These are phyloP conservation scores for Geodia barretti DNA, from an alignment of 37 sponge, comb jelly and placozoan genomes.

Conservation along the genomic window DNA sequence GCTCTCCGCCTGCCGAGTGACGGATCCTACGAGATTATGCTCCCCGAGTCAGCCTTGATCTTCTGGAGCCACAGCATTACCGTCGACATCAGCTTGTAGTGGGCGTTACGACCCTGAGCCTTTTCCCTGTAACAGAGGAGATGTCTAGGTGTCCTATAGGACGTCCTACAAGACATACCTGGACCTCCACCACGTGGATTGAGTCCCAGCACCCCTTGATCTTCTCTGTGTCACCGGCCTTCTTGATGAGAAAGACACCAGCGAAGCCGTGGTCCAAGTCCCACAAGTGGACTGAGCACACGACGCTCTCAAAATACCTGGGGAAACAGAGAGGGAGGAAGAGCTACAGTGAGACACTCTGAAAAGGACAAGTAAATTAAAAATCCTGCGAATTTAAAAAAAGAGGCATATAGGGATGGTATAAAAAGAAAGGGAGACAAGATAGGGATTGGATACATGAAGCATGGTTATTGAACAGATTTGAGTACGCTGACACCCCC, in stretches of 20 bases:
- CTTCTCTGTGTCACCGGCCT: slow-evolving; percentile 91
- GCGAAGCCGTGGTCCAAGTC: slow-evolving; percentile 96
- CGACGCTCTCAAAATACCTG: slow-evolving; percentile 93
- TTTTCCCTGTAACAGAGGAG: too few relatives aligned
- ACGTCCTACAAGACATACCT: slow-evolving; percentile 40
- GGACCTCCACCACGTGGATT: slow-evolving; percentile 96
- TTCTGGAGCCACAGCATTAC: slow-evolving; percentile 97
- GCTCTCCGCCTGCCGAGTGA: slow-evolving; percentile 82
- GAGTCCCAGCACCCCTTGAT: slow-evolving; percentile 99
- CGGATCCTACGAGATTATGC: slow-evolving; percentile 94
- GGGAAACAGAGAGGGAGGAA: not conserved
- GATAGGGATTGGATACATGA: too few relatives aligned
- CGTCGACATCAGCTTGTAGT: slow-evolving; percentile 96
- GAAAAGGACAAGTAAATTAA: not conserved
- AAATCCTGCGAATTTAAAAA: too few relatives aligned
- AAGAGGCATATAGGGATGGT: too few relatives aligned
- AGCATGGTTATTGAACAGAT: too few relatives aligned
- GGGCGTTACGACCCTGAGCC: slow-evolving; percentile 81
- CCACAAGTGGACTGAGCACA: slow-evolving; percentile 95
- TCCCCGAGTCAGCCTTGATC: slow-evolving; percentile 84
- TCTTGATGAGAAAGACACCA: slow-evolving; percentile 94
- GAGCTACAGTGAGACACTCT: not conserved
- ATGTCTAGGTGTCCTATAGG: too few relatives aligned
- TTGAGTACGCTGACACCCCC: too few relatives aligned
- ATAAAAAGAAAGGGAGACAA: too few relatives aligned